phyloP scores from a whole-genome alignment of 2,888 invertebrate genomes.

The Ephialtes manifestator region DNA sequence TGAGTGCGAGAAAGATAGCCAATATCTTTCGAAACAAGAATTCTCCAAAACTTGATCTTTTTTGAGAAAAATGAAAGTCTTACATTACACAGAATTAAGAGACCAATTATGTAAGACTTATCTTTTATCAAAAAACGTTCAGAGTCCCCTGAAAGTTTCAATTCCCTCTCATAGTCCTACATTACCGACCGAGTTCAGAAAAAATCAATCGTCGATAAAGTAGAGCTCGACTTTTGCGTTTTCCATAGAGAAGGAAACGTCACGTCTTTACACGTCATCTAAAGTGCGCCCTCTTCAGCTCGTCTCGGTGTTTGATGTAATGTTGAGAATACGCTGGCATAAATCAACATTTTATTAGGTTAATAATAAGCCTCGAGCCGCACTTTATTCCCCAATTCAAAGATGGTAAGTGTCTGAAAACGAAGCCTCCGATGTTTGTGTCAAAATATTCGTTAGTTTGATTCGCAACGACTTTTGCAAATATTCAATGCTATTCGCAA shows the following conservation, averaged over 20 bases:
- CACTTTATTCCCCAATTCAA: conserved; percentile 60
- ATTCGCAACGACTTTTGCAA: neutral
- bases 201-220: conserved; percentile 10
- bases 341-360: conserved; percentile 71
- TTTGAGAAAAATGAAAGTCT: no score
- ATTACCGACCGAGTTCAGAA: neutral
- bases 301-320: conserved; percentile 64
- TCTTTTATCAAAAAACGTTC: no score
- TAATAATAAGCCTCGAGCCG: conserved; percentile 60
- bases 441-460: neutral
- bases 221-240: neutral
- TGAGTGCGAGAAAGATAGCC: no score
- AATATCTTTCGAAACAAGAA: no score
- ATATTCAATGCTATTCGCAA: neutral
- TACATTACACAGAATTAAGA: no score
- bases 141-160: no score
- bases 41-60: no score
- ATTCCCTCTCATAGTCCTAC: no score
- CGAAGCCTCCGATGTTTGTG: neutral
- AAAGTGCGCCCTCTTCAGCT: conserved; percentile 70
- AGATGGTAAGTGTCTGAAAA: conserved; percentile 70
- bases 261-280: conserved; percentile 75
- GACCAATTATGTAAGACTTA: no score
- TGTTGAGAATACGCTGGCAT: conserved; percentile 72
- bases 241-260: conserved; percentile 49